Conservation (phyloP, 2,113 vertebrate genomes). For the Echinops telfairi region DNA sequence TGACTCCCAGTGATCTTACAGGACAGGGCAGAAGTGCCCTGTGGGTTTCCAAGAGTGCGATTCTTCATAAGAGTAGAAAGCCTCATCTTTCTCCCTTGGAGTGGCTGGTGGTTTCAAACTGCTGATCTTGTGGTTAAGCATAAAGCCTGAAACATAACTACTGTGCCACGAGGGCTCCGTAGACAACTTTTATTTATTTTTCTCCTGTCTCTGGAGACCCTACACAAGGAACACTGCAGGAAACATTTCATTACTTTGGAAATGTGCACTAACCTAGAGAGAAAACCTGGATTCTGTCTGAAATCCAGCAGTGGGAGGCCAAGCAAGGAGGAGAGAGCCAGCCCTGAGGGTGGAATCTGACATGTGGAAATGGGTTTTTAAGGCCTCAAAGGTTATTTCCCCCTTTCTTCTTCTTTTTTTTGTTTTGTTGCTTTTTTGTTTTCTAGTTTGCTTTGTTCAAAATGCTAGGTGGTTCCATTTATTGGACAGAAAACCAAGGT, state of each 20-base stretch:
- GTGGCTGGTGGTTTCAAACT: too few species aligned
- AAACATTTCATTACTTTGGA: conserved; percentile 62
- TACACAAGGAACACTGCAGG: conserved; percentile 22
- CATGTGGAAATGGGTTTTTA: conserved; percentile 35
- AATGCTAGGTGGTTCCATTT: conserved; percentile 14
- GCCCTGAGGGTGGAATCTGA: neutral
- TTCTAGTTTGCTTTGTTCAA: conserved; percentile 27
- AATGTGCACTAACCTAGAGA: conserved; percentile 31
- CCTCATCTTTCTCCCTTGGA: too few species aligned
- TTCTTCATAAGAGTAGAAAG: too few species aligned
- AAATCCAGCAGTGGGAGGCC: conserved; percentile 39
- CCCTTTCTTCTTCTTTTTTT: too few species aligned
- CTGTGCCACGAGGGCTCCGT: neutral
- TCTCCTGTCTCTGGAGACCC: conserved; percentile 13
- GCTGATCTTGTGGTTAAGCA: too few species aligned
- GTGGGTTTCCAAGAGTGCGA: too few species aligned
- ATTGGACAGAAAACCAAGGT: neutral
- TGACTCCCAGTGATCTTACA: too few species aligned
- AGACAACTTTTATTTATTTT: conserved; percentile 12
- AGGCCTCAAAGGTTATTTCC: conserved; percentile 13
- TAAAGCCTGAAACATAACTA: neutral
- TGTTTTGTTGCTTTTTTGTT: conserved; percentile 22
- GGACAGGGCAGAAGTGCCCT: too few species aligned
- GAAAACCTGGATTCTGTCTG: conserved; percentile 49
- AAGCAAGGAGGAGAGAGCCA: conserved; percentile 29